These are phyloP conservation scores for Aproaerema taeniolella DNA, from an alignment of 2,888 invertebrate genomes.

Conservation along the genomic window DNA sequence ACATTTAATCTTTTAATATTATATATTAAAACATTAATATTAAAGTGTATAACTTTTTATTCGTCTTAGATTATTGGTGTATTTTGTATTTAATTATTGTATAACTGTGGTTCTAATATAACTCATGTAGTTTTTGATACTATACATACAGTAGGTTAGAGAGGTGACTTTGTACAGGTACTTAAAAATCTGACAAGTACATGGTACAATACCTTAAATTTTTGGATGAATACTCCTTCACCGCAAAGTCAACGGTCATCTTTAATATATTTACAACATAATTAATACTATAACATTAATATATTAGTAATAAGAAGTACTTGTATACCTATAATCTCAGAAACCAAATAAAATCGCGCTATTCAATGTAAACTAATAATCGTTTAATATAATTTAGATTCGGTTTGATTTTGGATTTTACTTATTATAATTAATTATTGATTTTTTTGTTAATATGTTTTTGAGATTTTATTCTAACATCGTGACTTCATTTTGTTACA, in stretches of 20 bases:
- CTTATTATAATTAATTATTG: constrained; percentile 12
- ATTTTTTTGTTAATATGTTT: constrained; percentile 14
- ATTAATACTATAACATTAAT: no score
- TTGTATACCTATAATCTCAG: constrained; percentile 8
- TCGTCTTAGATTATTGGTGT: no score
- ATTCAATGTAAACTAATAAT: constrained; percentile 4
- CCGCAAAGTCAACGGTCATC: no score
- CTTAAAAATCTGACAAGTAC: no score
- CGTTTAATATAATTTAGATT: constrained; percentile 11
- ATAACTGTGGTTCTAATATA: no score
- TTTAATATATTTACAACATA: no score
- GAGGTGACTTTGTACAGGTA: constrained; percentile 6
- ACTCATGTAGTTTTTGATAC: constrained; percentile 8
- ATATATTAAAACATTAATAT: constrained; percentile 6
- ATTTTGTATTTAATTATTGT: constrained; percentile 1
- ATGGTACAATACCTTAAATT: no score
- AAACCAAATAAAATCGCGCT: constrained; percentile 13
- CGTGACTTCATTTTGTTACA: neutral
- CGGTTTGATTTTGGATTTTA: constrained; percentile 10
- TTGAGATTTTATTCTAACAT: constrained; percentile 12
- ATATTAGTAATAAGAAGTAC: constrained; percentile 1
- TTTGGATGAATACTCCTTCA: no score
- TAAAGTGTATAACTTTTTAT: constrained; percentile 2
- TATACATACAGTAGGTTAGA: constrained; percentile 3
- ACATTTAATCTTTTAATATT: constrained; percentile 3